These are phyloP conservation scores for Pristis pectinata DNA, from an alignment of 2,797 vertebrate species.

Conservation along the genomic window DNA sequence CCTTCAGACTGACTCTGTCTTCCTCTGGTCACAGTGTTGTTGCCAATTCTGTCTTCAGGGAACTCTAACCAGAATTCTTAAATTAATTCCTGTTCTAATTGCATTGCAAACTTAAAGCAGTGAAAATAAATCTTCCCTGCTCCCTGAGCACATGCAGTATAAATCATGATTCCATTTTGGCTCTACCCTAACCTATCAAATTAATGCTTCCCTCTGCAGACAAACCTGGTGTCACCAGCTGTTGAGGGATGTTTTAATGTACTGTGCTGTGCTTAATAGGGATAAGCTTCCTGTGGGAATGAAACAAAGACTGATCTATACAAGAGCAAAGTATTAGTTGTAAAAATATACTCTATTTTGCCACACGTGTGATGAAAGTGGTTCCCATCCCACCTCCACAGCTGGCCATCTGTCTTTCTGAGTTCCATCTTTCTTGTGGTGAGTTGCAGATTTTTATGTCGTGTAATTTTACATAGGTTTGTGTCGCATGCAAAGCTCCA, in stretches of 20 bases:
- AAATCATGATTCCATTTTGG: not conserved
- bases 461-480: not conserved
- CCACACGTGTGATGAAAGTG: not conserved
- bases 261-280: not conserved
- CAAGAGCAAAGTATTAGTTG: not conserved
- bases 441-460: not conserved
- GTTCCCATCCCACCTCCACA: not conserved
- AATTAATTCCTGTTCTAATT: not conserved
- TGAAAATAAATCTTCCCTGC: not conserved
- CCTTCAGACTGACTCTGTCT: not conserved
- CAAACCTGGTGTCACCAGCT: slow-evolving; percentile 12
- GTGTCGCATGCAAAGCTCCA: not conserved
- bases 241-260: not conserved
- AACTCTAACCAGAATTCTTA: not conserved
- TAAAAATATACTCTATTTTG: no score
- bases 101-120: not conserved
- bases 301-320: not conserved
- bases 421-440: not conserved
- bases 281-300: not conserved
- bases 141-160: not conserved
- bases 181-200: not conserved
- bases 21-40: not conserved
- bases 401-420: not conserved
- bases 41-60: not conserved
- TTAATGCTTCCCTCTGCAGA: not conserved